Conservation (phyloP, 1,140 invertebrate genomes). For the Formica exsecta region DNA sequence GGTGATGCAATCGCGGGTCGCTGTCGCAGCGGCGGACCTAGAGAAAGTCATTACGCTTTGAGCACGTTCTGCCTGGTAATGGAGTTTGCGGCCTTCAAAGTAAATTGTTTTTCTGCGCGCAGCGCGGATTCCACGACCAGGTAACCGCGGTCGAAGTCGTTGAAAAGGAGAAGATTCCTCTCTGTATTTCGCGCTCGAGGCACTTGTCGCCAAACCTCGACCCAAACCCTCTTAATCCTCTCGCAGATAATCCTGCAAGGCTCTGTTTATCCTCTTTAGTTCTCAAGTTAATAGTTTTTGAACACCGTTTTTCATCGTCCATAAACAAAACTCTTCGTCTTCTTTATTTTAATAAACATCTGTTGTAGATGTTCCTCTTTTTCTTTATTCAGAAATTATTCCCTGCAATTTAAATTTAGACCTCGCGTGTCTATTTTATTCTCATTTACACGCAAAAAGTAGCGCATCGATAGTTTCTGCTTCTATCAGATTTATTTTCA, state of each 20-base stretch:
- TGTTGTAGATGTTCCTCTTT: too few relatives aligned
- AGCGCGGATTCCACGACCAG: slow-evolving; percentile 43
- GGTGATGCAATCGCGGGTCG: slow-evolving; percentile 80
- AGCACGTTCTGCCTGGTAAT: slow-evolving; percentile 83
- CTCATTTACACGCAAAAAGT: too few relatives aligned
- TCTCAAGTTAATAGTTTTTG: neutral
- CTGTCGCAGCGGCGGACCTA: slow-evolving; percentile 71
- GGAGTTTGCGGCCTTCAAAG: slow-evolving; percentile 86
- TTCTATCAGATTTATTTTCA: too few relatives aligned
- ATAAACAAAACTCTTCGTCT: too few relatives aligned
- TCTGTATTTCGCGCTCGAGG: neutral
- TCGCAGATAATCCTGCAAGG: neutral
- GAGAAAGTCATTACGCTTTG: slow-evolving; percentile 85
- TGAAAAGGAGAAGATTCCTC: slow-evolving; percentile 6
- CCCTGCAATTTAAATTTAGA: too few relatives aligned
- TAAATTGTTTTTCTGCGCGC: slow-evolving; percentile 85
- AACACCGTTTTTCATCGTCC: neutral
- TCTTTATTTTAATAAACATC: too few relatives aligned
- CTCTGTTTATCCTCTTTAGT: slow-evolving; percentile 28
- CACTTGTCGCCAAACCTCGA: slow-evolving; percentile 14
- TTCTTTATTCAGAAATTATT: too few relatives aligned
- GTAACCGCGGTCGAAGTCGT: neutral
- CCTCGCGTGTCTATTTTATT: too few relatives aligned
- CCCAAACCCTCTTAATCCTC: neutral
- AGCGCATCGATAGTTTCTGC: too few relatives aligned